A percentile compares a stretch with the other conserved stretches of the same genome.
Conservation (phyloP, 2,113 vertebrate genomes). For the Strigops habroptila region DNA sequence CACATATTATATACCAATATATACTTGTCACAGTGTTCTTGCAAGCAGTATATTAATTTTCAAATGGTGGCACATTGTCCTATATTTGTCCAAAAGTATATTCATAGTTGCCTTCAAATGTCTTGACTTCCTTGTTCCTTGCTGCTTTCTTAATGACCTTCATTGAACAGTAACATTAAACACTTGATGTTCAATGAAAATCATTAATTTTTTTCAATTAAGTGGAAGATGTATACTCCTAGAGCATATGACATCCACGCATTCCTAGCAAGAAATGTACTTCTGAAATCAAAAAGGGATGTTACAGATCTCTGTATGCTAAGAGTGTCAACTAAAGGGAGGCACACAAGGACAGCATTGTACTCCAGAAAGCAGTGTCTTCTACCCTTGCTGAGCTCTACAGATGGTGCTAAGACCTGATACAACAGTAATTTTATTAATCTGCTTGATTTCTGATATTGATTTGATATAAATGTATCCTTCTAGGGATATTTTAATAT, state of each 20-base stretch:
- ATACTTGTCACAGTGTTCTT: not conserved
- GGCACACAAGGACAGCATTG: not conserved
- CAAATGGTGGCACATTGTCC: not conserved
- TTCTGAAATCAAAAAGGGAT: slow-evolving; percentile 3
- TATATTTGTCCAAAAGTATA: slow-evolving; percentile 11
- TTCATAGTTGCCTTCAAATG: slow-evolving; percentile 4
- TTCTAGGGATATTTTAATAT: not conserved
- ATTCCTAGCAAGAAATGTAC: slow-evolving; percentile 49
- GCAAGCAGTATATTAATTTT: slow-evolving; percentile 36
- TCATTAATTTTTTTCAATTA: slow-evolving; percentile 30
- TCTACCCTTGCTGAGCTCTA: not conserved
- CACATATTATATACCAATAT: not conserved
- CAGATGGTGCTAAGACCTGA: not conserved
- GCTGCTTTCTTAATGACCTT: slow-evolving; percentile 4
- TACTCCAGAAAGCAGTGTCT: not conserved
- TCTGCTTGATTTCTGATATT: not conserved
- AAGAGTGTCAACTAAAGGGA: not conserved
- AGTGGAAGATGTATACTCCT: slow-evolving; percentile 47
- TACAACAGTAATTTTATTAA: not conserved
- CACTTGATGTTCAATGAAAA: not conserved
- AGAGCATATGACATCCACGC: not conserved
- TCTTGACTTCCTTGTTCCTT: slow-evolving; percentile 24
- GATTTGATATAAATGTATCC: not conserved
- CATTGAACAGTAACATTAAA: not conserved
- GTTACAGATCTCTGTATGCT: not conserved